A percentile compares a stretch with the other conserved stretches of the same genome.
phyloP scores from a whole-genome alignment of 2,113 vertebrate genomes.

The Chionis minor region DNA sequence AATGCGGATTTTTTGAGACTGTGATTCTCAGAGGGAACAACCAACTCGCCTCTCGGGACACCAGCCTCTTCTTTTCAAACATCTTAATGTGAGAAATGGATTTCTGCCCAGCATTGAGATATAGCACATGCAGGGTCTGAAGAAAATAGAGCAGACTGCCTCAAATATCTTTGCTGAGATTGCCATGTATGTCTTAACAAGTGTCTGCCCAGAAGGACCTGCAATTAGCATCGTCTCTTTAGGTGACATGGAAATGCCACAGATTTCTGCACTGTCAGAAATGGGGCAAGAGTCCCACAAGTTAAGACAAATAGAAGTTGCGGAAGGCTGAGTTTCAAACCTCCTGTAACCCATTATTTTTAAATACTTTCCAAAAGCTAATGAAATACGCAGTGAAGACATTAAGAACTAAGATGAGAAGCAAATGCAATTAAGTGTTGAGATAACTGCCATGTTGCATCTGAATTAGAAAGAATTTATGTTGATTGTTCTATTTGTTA shows the following conservation, averaged over 20 bases:
- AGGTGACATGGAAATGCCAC: neutral
- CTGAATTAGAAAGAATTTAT: neutral
- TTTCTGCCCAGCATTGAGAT: neutral
- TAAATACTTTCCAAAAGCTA: neutral
- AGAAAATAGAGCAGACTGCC: neutral
- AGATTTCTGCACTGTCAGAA: neutral
- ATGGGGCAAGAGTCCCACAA: neutral
- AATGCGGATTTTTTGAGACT: neutral
- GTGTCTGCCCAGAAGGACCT: neutral
- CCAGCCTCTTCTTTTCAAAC: neutral
- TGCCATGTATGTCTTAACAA: neutral
- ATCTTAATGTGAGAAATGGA: neutral
- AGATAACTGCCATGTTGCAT: neutral
- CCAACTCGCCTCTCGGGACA: fast-evolving
- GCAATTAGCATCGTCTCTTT: neutral
- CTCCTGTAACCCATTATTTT: neutral
- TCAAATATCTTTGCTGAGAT: neutral
- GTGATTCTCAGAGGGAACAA: neutral
- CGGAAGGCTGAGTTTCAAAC: neutral
- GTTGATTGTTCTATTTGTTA: neutral
- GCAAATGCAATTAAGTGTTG: neutral
- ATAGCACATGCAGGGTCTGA: fast-evolving
- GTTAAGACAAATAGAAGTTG: neutral
- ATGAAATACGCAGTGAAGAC: neutral
- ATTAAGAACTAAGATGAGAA: neutral